Conservation (phyloP, 2,888 invertebrate species). For the Dicroscelio sp. region DNA sequence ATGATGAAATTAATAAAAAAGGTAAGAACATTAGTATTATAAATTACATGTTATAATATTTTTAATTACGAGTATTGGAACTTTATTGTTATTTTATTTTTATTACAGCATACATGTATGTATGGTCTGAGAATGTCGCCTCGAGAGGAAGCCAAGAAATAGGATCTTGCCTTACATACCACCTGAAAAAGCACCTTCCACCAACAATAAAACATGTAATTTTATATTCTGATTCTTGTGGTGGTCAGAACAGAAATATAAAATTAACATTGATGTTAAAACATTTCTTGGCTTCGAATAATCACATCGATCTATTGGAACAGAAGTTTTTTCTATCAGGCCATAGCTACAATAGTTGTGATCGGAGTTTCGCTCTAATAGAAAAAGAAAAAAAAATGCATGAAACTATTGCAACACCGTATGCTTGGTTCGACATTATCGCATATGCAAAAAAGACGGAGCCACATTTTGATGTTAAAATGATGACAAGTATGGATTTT, state of each 20-base stretch:
- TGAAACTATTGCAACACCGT: constrained; percentile 12
- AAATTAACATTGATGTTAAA: constrained; percentile 45
- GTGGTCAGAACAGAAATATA: constrained; percentile 42
- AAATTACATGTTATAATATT: not conserved
- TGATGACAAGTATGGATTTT: constrained; percentile 12
- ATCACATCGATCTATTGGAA: constrained; percentile 1
- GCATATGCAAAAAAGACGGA: not conserved
- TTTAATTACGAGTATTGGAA: not conserved
- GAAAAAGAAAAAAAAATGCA: constrained; percentile 26
- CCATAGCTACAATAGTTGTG: constrained; percentile 34
- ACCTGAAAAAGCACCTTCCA: constrained; percentile 44
- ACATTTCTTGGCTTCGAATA: constrained; percentile 21
- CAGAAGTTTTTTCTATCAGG: constrained; percentile 36
- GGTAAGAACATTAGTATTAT: not conserved
- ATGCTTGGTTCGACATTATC: not conserved
- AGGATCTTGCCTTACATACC: constrained; percentile 50
- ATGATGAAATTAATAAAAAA: constrained; percentile 31
- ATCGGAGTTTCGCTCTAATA: constrained; percentile 10
- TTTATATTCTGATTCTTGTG: constrained; percentile 85
- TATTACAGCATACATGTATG: constrained; percentile 69
- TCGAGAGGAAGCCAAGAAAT: constrained; percentile 64
- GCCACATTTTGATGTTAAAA: constrained; percentile 2
- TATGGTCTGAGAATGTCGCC: constrained; percentile 65
- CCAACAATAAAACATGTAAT: constrained; percentile 43
- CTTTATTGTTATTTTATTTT: not conserved